These are phyloP conservation scores for Actinostola sp. DNA, from an alignment of 92 coral and sea anemone genomes.

Conservation along the genomic window DNA sequence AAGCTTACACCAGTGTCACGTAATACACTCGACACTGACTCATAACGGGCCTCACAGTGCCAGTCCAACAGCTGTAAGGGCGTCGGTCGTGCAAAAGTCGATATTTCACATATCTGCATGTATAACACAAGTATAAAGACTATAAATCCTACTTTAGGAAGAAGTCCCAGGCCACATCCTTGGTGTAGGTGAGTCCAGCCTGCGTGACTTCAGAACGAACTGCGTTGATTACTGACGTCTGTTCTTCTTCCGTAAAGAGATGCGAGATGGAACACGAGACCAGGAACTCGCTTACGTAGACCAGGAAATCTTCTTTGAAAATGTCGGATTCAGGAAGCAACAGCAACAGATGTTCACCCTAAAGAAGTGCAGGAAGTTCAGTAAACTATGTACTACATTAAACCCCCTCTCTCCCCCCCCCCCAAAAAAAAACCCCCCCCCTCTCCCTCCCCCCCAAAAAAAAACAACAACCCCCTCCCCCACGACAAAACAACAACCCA, in stretches of 20 bases:
- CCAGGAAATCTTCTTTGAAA: slow-evolving; percentile 79
- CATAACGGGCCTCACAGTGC: no score
- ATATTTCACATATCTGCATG: no score
- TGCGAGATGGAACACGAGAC: slow-evolving; percentile 96
- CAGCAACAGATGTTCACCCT: slow-evolving; percentile 94
- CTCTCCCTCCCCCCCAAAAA: no score
- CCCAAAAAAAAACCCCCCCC: no score
- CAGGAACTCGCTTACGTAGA: slow-evolving; percentile 94
- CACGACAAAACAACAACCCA: no score
- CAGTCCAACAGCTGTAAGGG: no score
- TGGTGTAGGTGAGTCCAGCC: slow-evolving; percentile 97
- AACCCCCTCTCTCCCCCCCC: background rate
- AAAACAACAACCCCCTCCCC: no score
- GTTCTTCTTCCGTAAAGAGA: slow-evolving; percentile 94
- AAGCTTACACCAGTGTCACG: no score
- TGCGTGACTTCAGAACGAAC: slow-evolving; percentile 98
- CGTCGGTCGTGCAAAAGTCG: no score
- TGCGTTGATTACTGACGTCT: slow-evolving; percentile 95
- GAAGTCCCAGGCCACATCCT: slow-evolving; percentile 99
- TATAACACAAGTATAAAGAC: background rate
- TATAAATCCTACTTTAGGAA: slow-evolving; percentile 81
- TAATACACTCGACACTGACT: no score
- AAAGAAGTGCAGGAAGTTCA: background rate
- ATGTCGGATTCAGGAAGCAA: slow-evolving; percentile 90
- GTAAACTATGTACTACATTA: background rate